Conservation (phyloP, 2,888 invertebrate species). For the Rotaria sp. region DNA sequence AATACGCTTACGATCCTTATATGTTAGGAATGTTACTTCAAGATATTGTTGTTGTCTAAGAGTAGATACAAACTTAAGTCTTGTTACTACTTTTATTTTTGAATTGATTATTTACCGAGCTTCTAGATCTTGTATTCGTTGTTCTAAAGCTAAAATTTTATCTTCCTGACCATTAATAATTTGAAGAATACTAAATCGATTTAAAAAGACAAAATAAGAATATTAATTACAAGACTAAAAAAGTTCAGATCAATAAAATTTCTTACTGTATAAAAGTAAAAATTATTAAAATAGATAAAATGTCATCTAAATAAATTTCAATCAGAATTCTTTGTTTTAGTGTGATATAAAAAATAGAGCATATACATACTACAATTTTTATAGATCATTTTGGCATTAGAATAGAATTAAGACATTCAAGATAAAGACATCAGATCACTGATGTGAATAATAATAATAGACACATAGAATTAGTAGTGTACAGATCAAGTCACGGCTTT, state of each 20-base stretch:
- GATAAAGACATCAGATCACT: too few relatives aligned
- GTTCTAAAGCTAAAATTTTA: neutral
- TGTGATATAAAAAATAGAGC: too few relatives aligned
- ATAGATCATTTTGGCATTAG: too few relatives aligned
- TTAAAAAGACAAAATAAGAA: neutral
- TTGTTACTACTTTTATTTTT: neutral
- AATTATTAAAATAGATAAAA: neutral
- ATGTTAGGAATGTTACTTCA: conserved; percentile 80
- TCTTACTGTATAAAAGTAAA: neutral
- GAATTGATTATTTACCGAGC: neutral
- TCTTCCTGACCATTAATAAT: neutral
- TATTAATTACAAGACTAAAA: neutral
- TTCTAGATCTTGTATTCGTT: neutral
- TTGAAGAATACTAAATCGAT: neutral
- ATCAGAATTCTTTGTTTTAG: too few relatives aligned
- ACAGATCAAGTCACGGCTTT: too few relatives aligned
- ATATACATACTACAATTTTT: too few relatives aligned
- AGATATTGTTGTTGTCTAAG: conserved; percentile 64
- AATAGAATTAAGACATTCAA: too few relatives aligned
- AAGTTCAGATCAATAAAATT: too few relatives aligned
- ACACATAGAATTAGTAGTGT: too few relatives aligned
- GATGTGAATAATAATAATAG: too few relatives aligned
- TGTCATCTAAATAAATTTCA: neutral
- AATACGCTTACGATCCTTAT: conserved; percentile 81
- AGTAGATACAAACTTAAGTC: neutral